phyloP scores from a whole-genome alignment of 2,113 vertebrate genomes.

The Mandrillus leucophaeus region DNA sequence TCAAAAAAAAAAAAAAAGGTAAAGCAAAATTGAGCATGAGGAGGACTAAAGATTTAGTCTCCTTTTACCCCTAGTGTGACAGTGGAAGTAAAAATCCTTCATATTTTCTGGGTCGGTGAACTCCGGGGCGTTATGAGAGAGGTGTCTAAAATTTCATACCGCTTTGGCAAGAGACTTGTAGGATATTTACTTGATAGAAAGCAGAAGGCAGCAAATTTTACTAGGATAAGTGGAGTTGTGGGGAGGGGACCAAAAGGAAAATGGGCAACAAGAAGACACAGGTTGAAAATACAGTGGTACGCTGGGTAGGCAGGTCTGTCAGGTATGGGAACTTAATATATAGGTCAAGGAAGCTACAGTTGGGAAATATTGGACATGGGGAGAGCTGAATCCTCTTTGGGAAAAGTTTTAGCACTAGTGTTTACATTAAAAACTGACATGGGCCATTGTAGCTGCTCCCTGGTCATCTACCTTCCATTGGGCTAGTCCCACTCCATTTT shows the following conservation, averaged over 20 bases:
- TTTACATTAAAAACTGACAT: not conserved
- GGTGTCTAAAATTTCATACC: not conserved
- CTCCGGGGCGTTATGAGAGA: not conserved
- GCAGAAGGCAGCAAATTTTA: not conserved
- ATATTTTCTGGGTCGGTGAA: not conserved
- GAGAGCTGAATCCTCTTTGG: not conserved
- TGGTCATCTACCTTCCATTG: not conserved
- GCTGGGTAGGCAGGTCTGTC: not conserved
- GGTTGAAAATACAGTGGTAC: not conserved
- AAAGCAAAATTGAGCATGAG: not conserved
- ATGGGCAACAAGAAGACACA: not conserved
- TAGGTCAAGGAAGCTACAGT: not conserved
- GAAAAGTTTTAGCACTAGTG: not conserved
- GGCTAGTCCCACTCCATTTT: not conserved
- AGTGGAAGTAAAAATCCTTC: constrained; percentile 11
- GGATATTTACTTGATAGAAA: not conserved
- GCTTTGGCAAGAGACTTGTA: not conserved
- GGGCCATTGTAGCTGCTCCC: not conserved
- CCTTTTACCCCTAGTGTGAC: not conserved
- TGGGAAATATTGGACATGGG: not conserved
- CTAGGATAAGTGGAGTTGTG: not conserved
- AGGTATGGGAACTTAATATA: not conserved
- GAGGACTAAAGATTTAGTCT: not conserved
- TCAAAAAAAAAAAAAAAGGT: not conserved
- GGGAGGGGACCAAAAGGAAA: not conserved